Evolutionary conservation across 2,797 vertebrate species (phyloP), one percentile per base, ranked within the genome.

Genomic region (Carapus acus): DNA sequence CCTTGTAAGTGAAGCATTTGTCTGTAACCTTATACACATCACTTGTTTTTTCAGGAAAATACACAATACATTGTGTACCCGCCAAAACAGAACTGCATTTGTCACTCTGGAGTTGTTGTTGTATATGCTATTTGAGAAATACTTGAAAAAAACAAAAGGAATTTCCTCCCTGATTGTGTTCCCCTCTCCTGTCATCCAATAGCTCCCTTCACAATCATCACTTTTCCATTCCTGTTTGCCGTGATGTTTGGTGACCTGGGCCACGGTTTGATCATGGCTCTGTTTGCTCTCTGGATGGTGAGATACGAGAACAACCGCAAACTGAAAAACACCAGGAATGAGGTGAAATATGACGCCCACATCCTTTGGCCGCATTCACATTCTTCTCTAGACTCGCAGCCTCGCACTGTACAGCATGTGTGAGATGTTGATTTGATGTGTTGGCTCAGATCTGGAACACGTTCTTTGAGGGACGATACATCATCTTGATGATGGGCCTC

Each of bases 181-280:
- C 3, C n/a, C 34, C 8, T 15, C 21, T 11, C 13, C 33, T 24
- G 9, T 7, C 8, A 8, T 6, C 52, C 17, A 61, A 38, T 34
- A 99, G 96, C 94, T 74, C 91, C 93, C 23, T 99, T 92, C 24
- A 96, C 92, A 68, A 90, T 97, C 78, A 88, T 97, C 82, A 99
- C 96, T 0, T 99, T 99, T 58, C 96, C 96, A 0, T 99, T 99
- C 74, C 59, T 99, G 69, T 99, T 99, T 2, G 96, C 94, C 0
- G 91, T 99, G 57, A 99, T 99, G 96, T 99, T 99, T 22, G 96
- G 96, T 41, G 96, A 99, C 80, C 82, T 93, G 0, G 96, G 96
- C 11, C 96, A 99, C 0, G 96, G 96, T 18, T 36, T 92, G 1
- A 86, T 99, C 34, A 97, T 99, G 94, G 80, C 90, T 54, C 7